A percentile compares a stretch with the other conserved stretches of the same genome.
Conservation (phyloP, 2,797 vertebrate species). For the Alosa sapidissima region DNA sequence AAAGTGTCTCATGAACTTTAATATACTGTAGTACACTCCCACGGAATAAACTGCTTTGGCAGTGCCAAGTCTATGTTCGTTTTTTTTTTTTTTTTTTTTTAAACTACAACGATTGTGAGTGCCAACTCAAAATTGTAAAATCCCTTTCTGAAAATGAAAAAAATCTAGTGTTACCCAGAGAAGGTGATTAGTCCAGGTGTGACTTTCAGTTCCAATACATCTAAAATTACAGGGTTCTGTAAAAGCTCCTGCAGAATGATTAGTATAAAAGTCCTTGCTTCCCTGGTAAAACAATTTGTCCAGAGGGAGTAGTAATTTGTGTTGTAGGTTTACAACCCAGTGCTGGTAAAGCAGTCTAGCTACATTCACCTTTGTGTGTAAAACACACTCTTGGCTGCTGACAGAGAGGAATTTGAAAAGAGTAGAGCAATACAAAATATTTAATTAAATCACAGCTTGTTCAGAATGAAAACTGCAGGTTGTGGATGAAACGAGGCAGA, state of each 20-base stretch:
- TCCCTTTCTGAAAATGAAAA: background rate
- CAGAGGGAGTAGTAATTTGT: background rate
- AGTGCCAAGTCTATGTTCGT: background rate
- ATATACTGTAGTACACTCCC: slow-evolving; percentile 7
- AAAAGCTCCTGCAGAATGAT: background rate
- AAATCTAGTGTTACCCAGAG: background rate
- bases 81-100: too few species aligned
- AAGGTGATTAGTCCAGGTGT: background rate
- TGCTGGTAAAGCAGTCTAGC: background rate
- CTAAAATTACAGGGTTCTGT: background rate
- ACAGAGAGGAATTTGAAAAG: background rate
- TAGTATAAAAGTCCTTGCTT: background rate
- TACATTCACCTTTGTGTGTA: background rate
- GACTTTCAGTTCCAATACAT: background rate
- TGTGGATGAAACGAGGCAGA: background rate
- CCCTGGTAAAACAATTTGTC: background rate
- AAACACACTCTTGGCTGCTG: background rate
- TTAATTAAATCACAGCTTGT: background rate
- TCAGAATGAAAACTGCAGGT: background rate
- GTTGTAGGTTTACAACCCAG: slow-evolving; percentile 10
- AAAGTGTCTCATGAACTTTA: slow-evolving; percentile 13
- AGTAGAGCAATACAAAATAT: background rate
- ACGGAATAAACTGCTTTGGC: background rate
- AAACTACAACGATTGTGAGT: background rate
- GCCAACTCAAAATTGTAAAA: slow-evolving; percentile 4